Conservation (phyloP, 2,888 invertebrate species). For the Eubasilissa splendida region DNA sequence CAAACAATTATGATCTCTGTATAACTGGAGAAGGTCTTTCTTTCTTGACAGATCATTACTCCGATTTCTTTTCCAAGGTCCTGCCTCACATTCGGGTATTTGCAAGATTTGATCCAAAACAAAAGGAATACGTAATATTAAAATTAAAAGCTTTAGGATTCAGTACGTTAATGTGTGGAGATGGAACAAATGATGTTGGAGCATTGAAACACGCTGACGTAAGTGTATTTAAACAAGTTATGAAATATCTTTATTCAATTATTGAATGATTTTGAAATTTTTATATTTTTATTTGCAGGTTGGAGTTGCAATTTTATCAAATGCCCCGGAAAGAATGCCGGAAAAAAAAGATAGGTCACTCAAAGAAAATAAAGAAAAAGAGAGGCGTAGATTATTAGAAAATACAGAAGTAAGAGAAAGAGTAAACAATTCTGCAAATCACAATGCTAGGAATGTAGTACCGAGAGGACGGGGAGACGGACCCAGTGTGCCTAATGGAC, state of each 20-base stretch:
- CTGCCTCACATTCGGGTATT: slow-evolving; percentile 93
- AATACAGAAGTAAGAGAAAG: slow-evolving; percentile 54
- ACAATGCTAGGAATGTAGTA: slow-evolving; percentile 58
- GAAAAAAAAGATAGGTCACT: slow-evolving; percentile 53
- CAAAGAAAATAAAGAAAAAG: slow-evolving; percentile 59
- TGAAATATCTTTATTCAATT: slow-evolving; percentile 28
- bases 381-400: slow-evolving; percentile 56
- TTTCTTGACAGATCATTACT: slow-evolving; percentile 77
- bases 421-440: slow-evolving; percentile 50
- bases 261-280: neutral
- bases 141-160: slow-evolving; percentile 90
- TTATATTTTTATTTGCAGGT: slow-evolving; percentile 64
- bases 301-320: slow-evolving; percentile 93
- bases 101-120: slow-evolving; percentile 98
- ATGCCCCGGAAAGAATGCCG: slow-evolving; percentile 78
- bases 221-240: slow-evolving; percentile 66
- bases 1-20: slow-evolving; percentile 89
- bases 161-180: slow-evolving; percentile 98
- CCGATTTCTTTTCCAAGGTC: slow-evolving; percentile 78
- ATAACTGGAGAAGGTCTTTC: slow-evolving; percentile 93
- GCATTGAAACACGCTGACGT: slow-evolving; percentile 98
- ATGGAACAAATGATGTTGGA: slow-evolving; percentile 99
- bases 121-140: slow-evolving; percentile 96
- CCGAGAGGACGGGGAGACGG: slow-evolving; percentile 54
- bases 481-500: slow-evolving; percentile 47